A percentile compares a stretch with the other conserved stretches of the same genome.
Evolutionary conservation across 2,113 vertebrate species (phyloP).

Genomic region (Sceloporus undulatus): DNA sequence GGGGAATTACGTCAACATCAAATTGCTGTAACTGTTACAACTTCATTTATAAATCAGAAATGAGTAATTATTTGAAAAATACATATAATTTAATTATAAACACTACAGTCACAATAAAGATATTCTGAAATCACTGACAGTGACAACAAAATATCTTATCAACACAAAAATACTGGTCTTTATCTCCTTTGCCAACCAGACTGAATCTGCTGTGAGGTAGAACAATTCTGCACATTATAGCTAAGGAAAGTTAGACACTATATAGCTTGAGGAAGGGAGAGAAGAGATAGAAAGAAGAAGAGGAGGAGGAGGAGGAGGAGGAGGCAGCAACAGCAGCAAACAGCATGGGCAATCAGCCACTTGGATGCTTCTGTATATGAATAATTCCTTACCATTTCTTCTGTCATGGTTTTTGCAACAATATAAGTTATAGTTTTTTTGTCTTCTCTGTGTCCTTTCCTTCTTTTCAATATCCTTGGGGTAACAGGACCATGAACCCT

Average conservation of each 20-base stretch:
- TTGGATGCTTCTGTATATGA: neutral
- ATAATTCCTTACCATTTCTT: slow-evolving; percentile 75
- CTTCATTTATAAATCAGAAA: neutral
- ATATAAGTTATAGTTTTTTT: slow-evolving; percentile 77
- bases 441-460: slow-evolving; percentile 75
- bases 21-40: neutral
- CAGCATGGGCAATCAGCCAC: neutral
- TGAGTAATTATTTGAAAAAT: neutral
- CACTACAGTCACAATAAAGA: neutral
- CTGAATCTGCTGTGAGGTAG: neutral
- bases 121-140: neutral
- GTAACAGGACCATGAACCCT: slow-evolving; percentile 78
- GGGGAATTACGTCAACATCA: neutral
- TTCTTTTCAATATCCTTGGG: slow-evolving; percentile 75
- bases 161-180: neutral
- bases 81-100: neutral
- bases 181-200: neutral
- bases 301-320: neutral
- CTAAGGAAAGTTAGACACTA: neutral
- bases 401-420: slow-evolving; percentile 77
- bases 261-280: neutral
- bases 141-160: neutral
- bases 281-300: neutral
- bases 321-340: neutral
- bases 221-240: neutral